Conservation (phyloP, 92 coral and sea anemone genomes). For the Epizoanthus scotinus region DNA sequence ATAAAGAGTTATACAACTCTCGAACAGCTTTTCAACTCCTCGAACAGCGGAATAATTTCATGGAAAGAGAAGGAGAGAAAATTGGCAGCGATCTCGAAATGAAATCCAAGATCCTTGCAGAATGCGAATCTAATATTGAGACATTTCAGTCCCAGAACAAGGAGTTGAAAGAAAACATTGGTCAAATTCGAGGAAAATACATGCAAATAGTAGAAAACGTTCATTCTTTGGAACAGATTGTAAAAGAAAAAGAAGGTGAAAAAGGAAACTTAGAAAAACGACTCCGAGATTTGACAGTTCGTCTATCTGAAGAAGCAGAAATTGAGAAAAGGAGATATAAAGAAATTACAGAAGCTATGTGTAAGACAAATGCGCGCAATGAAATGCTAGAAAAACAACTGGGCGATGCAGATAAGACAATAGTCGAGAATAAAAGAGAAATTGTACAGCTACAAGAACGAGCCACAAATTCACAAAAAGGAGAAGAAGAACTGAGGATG, state of each 20-base stretch:
- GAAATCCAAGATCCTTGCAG: slow-evolving; percentile 25
- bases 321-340: slow-evolving; percentile 24
- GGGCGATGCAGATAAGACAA: not conserved
- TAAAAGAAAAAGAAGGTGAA: slow-evolving; percentile 29
- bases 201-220: slow-evolving; percentile 4
- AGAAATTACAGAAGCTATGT: slow-evolving; percentile 13
- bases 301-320: slow-evolving; percentile 37
- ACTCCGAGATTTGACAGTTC: slow-evolving; percentile 26
- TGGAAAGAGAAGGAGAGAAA: slow-evolving; percentile 43
- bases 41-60: slow-evolving; percentile 49
- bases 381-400: slow-evolving; percentile 14
- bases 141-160: slow-evolving; percentile 9
- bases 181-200: not conserved
- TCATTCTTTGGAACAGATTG: not conserved
- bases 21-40: slow-evolving; percentile 40
- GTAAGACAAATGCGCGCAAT: slow-evolving; percentile 7
- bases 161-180: slow-evolving; percentile 3
- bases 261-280: slow-evolving; percentile 28
- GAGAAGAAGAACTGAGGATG: slow-evolving; percentile 11
- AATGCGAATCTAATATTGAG: slow-evolving; percentile 26
- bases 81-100: slow-evolving; percentile 43
- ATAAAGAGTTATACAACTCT: not conserved
- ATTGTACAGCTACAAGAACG: slow-evolving; percentile 7
- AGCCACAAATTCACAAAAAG: not conserved
- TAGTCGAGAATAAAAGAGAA: slow-evolving; percentile 4